Evolutionary conservation across 1,140 invertebrate genomes (phyloP), one percentile per base, ranked within the genome.

Genomic region (Patella vulgata): DNA sequence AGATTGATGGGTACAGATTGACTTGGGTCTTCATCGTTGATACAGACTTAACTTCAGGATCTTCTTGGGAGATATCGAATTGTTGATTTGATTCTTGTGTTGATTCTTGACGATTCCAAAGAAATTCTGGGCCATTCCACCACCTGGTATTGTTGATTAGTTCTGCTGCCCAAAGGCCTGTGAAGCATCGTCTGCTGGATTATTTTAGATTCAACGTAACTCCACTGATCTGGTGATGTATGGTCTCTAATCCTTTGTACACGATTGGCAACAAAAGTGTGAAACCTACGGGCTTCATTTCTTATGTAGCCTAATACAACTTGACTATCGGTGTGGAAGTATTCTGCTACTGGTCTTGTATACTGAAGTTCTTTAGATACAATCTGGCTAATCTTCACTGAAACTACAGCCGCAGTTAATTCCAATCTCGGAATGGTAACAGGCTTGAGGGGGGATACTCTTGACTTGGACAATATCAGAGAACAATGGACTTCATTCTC

Each of bases 261-360:
- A 36, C 66, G 33, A 43, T 72, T 72, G 2, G 58, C 70, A 28
- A 73, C 68, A 65, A 60, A 73, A 6, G 62, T 53, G 23, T 70
- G 53, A 44, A 70, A 70, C 17, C 61, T 39, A 6, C 55, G 27
- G 2, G 68, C 54, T 33, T 63, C 63, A 51, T 73, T 70, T 14
- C 30, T 46, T 8, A 71, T 65, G 42, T 71, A 69, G 11, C 43
- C 55, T n/a, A 64, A 42, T 0, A 64, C 58, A 1, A 68, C 51
- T 17, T 50, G 21, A 9, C 43, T 59, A 48, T 73, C 63, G 8
- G 67, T 66, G 59, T 57, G 70, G 21, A 70, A 73, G 23, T 47
- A 47, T 21, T 59, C 39, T 19, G 23, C 33, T 30, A 56, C 12
- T n/a, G n/a, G n/a, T 28, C 50, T 44, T 14, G 31, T 2, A 9